phyloP scores from a whole-genome alignment of 2,113 vertebrate species.

The Pygoscelis adeliae region DNA sequence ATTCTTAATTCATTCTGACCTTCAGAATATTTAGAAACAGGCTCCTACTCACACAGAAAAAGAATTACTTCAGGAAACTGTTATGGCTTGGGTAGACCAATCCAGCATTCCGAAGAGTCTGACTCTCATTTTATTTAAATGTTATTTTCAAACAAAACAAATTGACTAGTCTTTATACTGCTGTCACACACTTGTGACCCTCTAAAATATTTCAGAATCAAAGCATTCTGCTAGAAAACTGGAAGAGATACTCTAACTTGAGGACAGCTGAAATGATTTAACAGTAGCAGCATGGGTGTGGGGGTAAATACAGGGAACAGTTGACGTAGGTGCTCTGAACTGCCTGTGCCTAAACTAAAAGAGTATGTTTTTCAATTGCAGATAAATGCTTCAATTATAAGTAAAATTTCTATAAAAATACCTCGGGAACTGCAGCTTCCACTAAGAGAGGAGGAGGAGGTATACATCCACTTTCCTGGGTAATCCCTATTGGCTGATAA shows the following conservation, averaged over 20 bases:
- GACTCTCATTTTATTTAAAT: neutral
- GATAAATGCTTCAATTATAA: neutral
- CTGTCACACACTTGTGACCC: neutral
- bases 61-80: neutral
- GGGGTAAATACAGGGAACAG: neutral
- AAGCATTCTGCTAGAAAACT: neutral
- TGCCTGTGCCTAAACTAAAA: neutral
- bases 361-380: neutral
- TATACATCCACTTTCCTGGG: conserved; percentile 72
- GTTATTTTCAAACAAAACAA: neutral
- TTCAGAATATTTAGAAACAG: neutral
- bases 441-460: conserved; percentile 71
- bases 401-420: neutral
- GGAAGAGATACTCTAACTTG: neutral
- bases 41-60: neutral
- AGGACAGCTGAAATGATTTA: neutral
- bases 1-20: neutral
- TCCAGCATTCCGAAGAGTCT: neutral
- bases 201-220: neutral
- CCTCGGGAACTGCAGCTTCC: conserved; percentile 78
- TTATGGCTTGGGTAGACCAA: neutral
- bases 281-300: neutral
- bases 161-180: neutral
- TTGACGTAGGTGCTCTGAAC: neutral
- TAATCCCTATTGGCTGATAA: conserved; percentile 77